These are phyloP conservation scores for Antedon mediterranea DNA, from an alignment of 53 echinoderm and acorn worm species.

Conservation along the genomic window DNA sequence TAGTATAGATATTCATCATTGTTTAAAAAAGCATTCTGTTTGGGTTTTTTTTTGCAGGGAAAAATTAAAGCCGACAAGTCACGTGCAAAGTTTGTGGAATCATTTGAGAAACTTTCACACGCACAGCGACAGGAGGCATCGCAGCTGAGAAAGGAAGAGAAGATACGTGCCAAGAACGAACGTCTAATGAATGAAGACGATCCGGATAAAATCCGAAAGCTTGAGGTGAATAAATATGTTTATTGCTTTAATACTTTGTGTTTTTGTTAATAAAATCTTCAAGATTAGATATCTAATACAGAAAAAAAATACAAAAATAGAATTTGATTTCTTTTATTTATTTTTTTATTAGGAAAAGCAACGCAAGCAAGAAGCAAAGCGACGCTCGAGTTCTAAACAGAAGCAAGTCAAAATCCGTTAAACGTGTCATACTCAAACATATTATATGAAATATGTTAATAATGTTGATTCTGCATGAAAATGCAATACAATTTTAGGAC, in stretches of 20 bases:
- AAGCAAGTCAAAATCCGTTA: slow-evolving; percentile 85
- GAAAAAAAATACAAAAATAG: no score
- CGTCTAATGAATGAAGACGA: slow-evolving; percentile 96
- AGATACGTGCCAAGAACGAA: slow-evolving; percentile 82
- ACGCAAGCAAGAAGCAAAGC: slow-evolving; percentile 82
- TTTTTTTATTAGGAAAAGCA: slow-evolving; percentile 65
- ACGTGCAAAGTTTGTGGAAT: slow-evolving; percentile 79
- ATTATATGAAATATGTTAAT: no score
- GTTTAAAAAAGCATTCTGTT: no score
- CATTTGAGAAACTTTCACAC: slow-evolving; percentile 85
- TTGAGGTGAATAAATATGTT: slow-evolving; percentile 43
- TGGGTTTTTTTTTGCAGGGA: slow-evolving; percentile 52
- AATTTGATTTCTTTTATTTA: no score
- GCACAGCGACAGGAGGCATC: slow-evolving; percentile 95
- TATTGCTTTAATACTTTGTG: not conserved
- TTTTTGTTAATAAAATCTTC: not conserved
- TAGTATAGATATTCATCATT: no score
- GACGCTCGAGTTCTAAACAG: slow-evolving; percentile 68
- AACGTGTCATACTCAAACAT: no score
- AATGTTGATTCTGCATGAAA: no score
- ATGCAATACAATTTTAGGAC: no score
- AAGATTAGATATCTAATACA: no score
- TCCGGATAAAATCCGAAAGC: slow-evolving; percentile 83
- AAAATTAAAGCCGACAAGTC: slow-evolving; percentile 70
- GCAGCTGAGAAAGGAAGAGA: slow-evolving; percentile 77